Percentiles rank a stretch among this genome's conserved stretches.
Evolutionary conservation across 2,888 invertebrate species (phyloP).

Genomic region (Anticlea derivata): DNA sequence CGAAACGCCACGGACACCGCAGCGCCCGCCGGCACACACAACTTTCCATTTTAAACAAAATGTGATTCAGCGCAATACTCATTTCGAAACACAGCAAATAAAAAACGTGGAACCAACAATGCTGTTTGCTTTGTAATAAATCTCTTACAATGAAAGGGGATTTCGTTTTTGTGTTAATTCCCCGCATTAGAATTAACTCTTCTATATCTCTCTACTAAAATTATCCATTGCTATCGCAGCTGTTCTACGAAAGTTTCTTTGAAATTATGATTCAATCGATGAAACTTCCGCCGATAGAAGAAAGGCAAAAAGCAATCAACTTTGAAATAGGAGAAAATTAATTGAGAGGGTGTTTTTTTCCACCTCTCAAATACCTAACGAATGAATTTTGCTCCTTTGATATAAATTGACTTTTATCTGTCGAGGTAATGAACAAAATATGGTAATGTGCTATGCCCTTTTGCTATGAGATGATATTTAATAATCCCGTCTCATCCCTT

Average conservation of each 20-base stretch:
- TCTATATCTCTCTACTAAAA: conserved; percentile 6
- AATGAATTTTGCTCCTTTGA: conserved; percentile 28
- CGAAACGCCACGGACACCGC: conserved; percentile 48
- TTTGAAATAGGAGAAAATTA: conserved; percentile 36
- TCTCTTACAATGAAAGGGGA: conserved; percentile 28
- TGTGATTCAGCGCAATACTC: conserved; percentile 42
- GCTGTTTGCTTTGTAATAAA: conserved; percentile 37
- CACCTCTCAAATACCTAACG: conserved; percentile 32
- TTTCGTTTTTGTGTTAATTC: conserved; percentile 20
- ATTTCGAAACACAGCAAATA: conserved; percentile 38
- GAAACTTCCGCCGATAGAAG: conserved; percentile 35
- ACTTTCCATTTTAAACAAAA: conserved; percentile 46
- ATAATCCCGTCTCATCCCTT: not conserved
- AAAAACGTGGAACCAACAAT: conserved; percentile 34
- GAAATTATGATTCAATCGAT: conserved; percentile 30
- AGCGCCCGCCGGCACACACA: conserved; percentile 34
- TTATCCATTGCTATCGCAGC: conserved; percentile 12
- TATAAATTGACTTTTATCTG: conserved; percentile 20
- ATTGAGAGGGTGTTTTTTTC: conserved; percentile 36
- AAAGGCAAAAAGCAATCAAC: conserved; percentile 39
- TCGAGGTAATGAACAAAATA: conserved; percentile 20
- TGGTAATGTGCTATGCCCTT: conserved; percentile 14
- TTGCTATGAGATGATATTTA: not conserved
- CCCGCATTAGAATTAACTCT: conserved; percentile 10
- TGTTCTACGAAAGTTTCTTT: conserved; percentile 28